A percentile compares a stretch with the other conserved stretches of the same genome.
These are phyloP conservation scores for Caenorhabditis tropicalis DNA, from an alignment of 1,140 invertebrate species.

Conservation along the genomic window DNA sequence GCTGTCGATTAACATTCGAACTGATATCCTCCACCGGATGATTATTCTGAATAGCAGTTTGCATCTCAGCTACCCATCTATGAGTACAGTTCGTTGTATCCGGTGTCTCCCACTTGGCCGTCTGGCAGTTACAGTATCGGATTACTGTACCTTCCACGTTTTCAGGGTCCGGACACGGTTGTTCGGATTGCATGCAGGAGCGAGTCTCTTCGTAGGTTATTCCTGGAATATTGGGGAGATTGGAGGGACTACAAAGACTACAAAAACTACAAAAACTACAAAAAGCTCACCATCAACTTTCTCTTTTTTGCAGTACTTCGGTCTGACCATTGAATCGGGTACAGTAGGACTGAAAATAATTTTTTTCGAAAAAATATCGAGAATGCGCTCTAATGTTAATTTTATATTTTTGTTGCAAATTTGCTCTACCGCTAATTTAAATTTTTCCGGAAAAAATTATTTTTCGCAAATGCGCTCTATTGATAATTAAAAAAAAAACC, in stretches of 20 bases:
- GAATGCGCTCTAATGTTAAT: neutral
- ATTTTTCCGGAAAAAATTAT: too few relatives aligned
- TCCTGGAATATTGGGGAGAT: neutral
- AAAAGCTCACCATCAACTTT: conserved; percentile 3
- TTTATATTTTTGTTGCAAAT: neutral
- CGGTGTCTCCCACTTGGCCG: conserved; percentile 54
- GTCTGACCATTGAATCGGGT: neutral
- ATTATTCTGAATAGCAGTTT: conserved; percentile 11
- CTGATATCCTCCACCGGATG: conserved; percentile 48
- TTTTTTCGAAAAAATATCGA: neutral
- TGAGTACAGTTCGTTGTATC: conserved; percentile 58
- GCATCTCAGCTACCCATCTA: conserved; percentile 56
- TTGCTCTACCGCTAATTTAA: too few relatives aligned
- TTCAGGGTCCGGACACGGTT: conserved; percentile 46
- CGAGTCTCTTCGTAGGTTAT: conserved; percentile 3
- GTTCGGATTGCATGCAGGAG: conserved; percentile 1
- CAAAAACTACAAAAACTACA: neutral
- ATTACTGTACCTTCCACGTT: conserved; percentile 42
- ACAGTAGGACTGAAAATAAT: neutral
- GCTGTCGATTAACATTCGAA: neutral
- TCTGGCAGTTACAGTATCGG: conserved; percentile 51
- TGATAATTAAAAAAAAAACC: too few relatives aligned
- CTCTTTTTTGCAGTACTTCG: conserved; percentile 19
- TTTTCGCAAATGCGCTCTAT: too few relatives aligned
- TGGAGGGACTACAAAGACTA: too few relatives aligned